A percentile compares a stretch with the other conserved stretches of the same genome.
These are phyloP conservation scores for Poecilus cupreus DNA, from an alignment of 2,888 invertebrate genomes.

Conservation along the genomic window DNA sequence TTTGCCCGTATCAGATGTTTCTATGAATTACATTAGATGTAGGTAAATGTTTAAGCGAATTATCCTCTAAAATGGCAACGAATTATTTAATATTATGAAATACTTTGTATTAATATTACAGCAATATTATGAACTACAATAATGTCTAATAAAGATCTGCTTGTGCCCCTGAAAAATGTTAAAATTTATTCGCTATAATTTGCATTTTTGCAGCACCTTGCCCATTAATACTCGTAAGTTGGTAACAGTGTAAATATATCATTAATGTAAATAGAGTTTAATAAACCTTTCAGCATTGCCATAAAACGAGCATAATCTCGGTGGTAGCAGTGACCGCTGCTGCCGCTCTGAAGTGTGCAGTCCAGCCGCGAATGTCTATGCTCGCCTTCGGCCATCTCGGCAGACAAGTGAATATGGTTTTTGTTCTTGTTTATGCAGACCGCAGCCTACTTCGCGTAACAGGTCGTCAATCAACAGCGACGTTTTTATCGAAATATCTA, in stretches of 20 bases:
- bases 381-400: constrained; percentile 5
- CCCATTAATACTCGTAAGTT: background rate
- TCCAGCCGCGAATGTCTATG: constrained; percentile 23
- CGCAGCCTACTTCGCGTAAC: constrained; percentile 57
- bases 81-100: too few relatives aligned
- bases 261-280: constrained; percentile 15
- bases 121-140: too few relatives aligned
- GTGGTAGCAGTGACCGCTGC: background rate
- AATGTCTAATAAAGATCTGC: too few relatives aligned
- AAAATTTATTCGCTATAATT: background rate
- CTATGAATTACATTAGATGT: too few relatives aligned
- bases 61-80: too few relatives aligned
- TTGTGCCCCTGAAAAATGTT: too few relatives aligned
- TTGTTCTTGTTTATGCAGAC: constrained; percentile 55
- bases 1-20: too few relatives aligned
- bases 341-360: too few relatives aligned
- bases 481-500: constrained; percentile 55
- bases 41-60: too few relatives aligned
- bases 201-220: background rate
- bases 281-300: constrained; percentile 36
- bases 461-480: constrained; percentile 54
- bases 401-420: constrained; percentile 56
- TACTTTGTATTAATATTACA: too few relatives aligned
- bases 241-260: constrained; percentile 21
- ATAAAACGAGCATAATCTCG: constrained; percentile 11